phyloP scores from a whole-genome alignment of 2,797 vertebrate genomes.

The Psittacula echo region DNA sequence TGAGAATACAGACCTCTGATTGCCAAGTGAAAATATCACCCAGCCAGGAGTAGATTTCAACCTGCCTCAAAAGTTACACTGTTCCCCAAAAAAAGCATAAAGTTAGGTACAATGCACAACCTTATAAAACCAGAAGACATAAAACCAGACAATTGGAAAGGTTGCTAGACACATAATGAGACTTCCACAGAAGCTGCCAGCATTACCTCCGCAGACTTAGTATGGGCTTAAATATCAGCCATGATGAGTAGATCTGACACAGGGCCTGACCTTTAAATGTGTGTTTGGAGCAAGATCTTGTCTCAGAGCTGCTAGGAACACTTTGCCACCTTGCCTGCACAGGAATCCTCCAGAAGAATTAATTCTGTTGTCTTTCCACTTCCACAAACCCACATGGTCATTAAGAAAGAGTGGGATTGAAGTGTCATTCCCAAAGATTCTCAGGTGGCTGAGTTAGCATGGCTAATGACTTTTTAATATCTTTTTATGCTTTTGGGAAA shows the following conservation, averaged over 20 bases:
- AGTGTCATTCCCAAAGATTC: constrained; percentile 41
- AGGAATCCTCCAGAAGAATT: not conserved
- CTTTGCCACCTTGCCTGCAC: not conserved
- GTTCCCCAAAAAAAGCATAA: not conserved
- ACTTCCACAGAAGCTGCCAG: not conserved
- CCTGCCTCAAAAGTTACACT: not conserved
- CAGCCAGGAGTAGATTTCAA: not conserved
- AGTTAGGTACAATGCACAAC: not conserved
- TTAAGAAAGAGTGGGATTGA: constrained; percentile 38
- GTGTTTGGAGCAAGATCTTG: not conserved
- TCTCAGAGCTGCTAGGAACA: not conserved
- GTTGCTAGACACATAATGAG: not conserved
- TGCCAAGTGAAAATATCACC: not conserved
- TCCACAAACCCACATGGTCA: not conserved
- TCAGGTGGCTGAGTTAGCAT: constrained; percentile 58
- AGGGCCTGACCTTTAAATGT: not conserved
- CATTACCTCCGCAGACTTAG: not conserved
- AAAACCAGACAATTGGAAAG: not conserved
- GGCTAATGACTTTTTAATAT: constrained; percentile 53
- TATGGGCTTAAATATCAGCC: not conserved
- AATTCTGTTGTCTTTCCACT: constrained; percentile 17
- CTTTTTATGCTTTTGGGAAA: constrained; percentile 44
- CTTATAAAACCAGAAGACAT: not conserved
- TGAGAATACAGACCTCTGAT: not conserved
- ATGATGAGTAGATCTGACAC: not conserved